Percentiles rank a stretch among this genome's conserved stretches.
These are phyloP conservation scores for Xestia sexstrigata DNA, from an alignment of 2,888 invertebrate genomes.

Conservation along the genomic window DNA sequence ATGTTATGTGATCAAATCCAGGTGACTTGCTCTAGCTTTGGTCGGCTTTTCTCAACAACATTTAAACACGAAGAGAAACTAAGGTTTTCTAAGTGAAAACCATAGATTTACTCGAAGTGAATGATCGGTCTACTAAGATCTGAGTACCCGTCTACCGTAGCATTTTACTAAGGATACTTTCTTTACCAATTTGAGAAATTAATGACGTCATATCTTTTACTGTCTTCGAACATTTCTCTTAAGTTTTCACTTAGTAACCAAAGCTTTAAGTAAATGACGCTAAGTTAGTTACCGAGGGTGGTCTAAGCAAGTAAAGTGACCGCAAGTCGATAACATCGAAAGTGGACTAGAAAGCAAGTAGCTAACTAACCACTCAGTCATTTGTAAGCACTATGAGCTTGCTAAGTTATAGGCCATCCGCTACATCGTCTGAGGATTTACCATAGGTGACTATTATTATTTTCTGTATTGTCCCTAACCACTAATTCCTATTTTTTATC, in stretches of 20 bases:
- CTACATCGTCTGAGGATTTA: background rate
- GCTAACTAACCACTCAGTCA: conserved; percentile 27
- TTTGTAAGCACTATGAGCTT: conserved; percentile 26
- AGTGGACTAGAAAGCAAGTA: conserved; percentile 61
- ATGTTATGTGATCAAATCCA: conserved; percentile 2
- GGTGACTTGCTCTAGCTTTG: background rate
- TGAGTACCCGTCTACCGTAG: background rate
- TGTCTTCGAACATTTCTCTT: conserved; percentile 13
- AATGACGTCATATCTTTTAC: conserved; percentile 5
- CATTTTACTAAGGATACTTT: conserved; percentile 16
- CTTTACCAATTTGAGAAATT: conserved; percentile 11
- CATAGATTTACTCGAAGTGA: conserved; percentile 9
- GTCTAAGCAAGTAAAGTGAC: conserved; percentile 44
- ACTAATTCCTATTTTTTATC: background rate
- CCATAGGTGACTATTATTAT: background rate
- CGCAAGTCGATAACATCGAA: conserved; percentile 52
- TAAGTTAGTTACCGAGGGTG: conserved; percentile 31
- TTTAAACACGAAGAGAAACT: conserved; percentile 27
- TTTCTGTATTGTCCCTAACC: background rate
- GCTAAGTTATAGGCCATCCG: conserved; percentile 4
- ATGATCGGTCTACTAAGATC: background rate
- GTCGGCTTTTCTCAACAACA: conserved; percentile 1
- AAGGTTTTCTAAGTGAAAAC: conserved; percentile 42
- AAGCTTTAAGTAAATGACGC: conserved; percentile 22
- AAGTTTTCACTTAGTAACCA: conserved; percentile 1